Base-by-base conservation (phyloP, 2,888 invertebrate species). In the Colletes collaris region DNA sequence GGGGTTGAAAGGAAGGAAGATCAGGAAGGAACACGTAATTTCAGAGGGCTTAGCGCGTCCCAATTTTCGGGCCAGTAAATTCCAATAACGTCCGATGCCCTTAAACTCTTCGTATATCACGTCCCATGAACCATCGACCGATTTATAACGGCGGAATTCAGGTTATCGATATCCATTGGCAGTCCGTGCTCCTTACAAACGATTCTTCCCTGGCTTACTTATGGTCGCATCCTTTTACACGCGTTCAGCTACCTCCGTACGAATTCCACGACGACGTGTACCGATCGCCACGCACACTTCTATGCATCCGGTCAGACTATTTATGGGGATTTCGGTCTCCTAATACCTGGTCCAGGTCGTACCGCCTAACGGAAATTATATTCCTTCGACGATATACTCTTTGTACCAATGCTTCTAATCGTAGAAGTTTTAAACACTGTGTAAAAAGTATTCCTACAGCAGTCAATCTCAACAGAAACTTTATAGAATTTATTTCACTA, bases 41-140 rank as follows among this genome's bases (percentile, higher is more conserved):
- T 83, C 80, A 72, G 77, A 76, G 83, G 82, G 84, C 84, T 90
- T 88, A 88, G 81, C 83, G 86, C 88, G 88, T 87, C 85, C 90
- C 91, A 91, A 91, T 91, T 91, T 90, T 90, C 89, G 86, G 87
- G 78, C 87, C 91, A 87, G 89, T 91, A 91, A 90, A 91, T 91
- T 91, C 90, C 91, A 91, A 90, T 90, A 91, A 90, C 84, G 90
- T 90, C 90, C 87, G 86, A 84, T 89, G 84, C 85, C 85, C 85
- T 90, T 88, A 89, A 90, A 91, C 87, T 88, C 88, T 91, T 89
- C 91, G 88, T 90, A 90, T 86, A 88, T 91, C 90, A 91, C 87
- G 84, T 85, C 74, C 83, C 77, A 69, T 82, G 82, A 85, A 80
- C 82, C 80, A 67, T 65, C 79, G 72, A 59, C 85, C 90, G 85